phyloP scores from a whole-genome alignment of 1,140 invertebrate genomes.

The Mesaphorura yosii region DNA sequence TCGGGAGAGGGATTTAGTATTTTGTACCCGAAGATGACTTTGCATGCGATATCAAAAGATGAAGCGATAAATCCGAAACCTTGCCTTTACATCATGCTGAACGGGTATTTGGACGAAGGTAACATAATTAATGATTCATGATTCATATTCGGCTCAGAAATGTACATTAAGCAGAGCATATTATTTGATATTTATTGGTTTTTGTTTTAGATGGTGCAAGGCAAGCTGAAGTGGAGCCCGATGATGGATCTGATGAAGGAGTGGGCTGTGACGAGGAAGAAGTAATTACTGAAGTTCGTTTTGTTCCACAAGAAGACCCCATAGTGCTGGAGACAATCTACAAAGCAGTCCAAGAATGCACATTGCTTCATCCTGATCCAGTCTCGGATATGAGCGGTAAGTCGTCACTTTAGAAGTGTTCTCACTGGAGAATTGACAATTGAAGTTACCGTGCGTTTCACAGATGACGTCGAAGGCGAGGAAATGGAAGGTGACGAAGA shows the following conservation, averaged over 20 bases:
- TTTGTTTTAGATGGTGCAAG: neutral
- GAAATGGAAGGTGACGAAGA: conserved; percentile 8
- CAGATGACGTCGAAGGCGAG: conserved; percentile 5
- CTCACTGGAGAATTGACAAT: neutral
- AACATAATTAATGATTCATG: neutral
- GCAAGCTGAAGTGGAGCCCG: neutral
- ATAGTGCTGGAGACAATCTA: conserved; percentile 17
- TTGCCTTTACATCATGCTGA: conserved; percentile 28
- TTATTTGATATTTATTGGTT: conserved; percentile 1
- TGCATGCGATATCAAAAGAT: conserved; percentile 27
- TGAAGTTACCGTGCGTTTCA: neutral
- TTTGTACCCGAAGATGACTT: conserved; percentile 20
- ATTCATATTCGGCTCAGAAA: neutral
- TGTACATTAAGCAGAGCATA: neutral
- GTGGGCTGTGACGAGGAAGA: conserved; percentile 14
- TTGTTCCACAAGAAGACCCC: conserved; percentile 24
- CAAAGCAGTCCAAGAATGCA: conserved; percentile 22
- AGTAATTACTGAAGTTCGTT: conserved; percentile 25
- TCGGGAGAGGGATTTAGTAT: conserved; percentile 24
- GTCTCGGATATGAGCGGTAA: conserved; percentile 12
- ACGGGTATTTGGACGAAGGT: conserved; percentile 15
- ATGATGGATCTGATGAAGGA: conserved; percentile 10
- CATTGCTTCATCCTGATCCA: conserved; percentile 24
- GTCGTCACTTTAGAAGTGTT: neutral
- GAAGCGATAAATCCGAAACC: conserved; percentile 9